Evolutionary conservation across 1,140 invertebrate genomes (phyloP).

Genomic region (Drosophila melanogaster): Release_6_plus_ISO1_MT NT_037436.4:6673501-6674000

Average conservation of each 20-base stretch:
- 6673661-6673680: conserved; percentile 12
- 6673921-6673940: background rate
- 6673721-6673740: conserved; percentile 1
- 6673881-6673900: conserved; percentile 4
- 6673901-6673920: background rate
- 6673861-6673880: conserved; percentile 26
- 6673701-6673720: conserved; percentile 28
- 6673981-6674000: conserved; percentile 46
- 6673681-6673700: conserved; percentile 27
- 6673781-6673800: conserved; percentile 37
- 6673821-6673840: background rate
- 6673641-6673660: conserved; percentile 68
- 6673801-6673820: conserved; percentile 46
- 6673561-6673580: background rate
- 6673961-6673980: conserved; percentile 57
- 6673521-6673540: conserved; percentile 73
- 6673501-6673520: conserved; percentile 73
- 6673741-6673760: conserved; percentile 7
- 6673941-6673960: background rate
- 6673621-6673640: conserved; percentile 75
- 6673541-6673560: conserved; percentile 11
- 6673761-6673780: conserved; percentile 23
- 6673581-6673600: conserved; percentile 43
- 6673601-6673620: conserved; percentile 78
- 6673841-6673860: conserved; percentile 25